A percentile compares a stretch with the other conserved stretches of the same genome.
Evolutionary conservation across 2,797 vertebrate genomes (phyloP).

Genomic region (Macropus fuliginosus): DNA sequence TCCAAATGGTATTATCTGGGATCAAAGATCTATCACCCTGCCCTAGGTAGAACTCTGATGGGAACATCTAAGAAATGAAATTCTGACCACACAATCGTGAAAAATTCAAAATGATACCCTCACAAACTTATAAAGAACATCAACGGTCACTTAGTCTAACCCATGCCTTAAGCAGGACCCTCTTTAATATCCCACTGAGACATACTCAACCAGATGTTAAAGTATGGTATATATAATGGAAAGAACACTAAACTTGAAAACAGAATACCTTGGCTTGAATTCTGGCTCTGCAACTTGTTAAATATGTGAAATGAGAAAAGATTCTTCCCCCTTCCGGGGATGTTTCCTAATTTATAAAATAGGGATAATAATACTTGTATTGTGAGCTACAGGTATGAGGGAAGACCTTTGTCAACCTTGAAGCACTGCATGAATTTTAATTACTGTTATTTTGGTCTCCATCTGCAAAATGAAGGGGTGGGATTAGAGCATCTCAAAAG

Average conservation of each 20-base stretch:
- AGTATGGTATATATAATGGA: neutral
- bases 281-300: neutral
- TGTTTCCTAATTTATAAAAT: neutral
- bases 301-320: neutral
- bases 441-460: neutral
- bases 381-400: neutral
- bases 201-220: neutral
- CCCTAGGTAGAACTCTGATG: neutral
- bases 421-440: neutral
- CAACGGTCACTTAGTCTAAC: neutral
- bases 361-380: neutral
- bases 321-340: neutral
- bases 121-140: neutral
- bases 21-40: neutral
- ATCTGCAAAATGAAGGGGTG: neutral
- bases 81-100: neutral
- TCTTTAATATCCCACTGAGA: neutral
- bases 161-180: neutral
- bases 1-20: neutral
- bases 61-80: neutral
- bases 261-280: neutral
- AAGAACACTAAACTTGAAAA: neutral
- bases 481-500: neutral
- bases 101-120: neutral
- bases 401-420: neutral